Conservation (phyloP, 2,113 vertebrate genomes). For the Nothobranchius furzeri region DNA sequence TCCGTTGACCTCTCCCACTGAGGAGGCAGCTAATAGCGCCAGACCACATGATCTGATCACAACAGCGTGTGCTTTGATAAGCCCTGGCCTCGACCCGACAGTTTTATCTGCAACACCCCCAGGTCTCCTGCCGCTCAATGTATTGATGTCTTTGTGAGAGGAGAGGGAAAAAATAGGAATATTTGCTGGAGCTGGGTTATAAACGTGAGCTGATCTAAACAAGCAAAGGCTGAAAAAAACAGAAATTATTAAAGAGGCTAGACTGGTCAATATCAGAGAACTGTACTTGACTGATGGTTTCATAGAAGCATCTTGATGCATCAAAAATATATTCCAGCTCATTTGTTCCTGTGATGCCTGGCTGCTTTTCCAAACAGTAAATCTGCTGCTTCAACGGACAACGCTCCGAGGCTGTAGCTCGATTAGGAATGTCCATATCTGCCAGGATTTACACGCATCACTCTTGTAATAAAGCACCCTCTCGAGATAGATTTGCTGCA, state of each 20-base stretch:
- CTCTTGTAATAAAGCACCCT: not conserved
- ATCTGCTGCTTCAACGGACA: not conserved
- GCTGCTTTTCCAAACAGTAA: not conserved
- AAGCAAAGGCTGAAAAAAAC: constrained; percentile 37
- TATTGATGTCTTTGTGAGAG: constrained; percentile 24
- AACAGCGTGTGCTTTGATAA: constrained; percentile 45
- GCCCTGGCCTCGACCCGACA: constrained; percentile 28
- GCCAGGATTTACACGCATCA: not conserved
- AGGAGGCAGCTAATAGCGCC: constrained; percentile 16
- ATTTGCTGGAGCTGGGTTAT: constrained; percentile 13
- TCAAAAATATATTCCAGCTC: constrained; percentile 19
- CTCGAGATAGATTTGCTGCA: not conserved
- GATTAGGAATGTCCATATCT: not conserved
- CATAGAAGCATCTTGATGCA: not conserved
- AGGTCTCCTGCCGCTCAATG: constrained; percentile 29
- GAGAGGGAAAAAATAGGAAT: constrained; percentile 8
- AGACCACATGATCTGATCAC: constrained; percentile 24
- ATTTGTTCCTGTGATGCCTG: too few relatives aligned
- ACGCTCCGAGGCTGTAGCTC: not conserved
- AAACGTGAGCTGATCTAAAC: constrained; percentile 12
- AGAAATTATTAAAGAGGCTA: constrained; percentile 25
- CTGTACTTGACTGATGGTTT: constrained; percentile 32
- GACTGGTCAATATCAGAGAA: constrained; percentile 17
- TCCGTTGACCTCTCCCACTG: constrained; percentile 17
- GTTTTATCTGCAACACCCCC: constrained; percentile 42